Evolutionary conservation across 2,113 vertebrate genomes (phyloP), one percentile per base, ranked within the genome.

Genomic region (Otis tarda): DNA sequence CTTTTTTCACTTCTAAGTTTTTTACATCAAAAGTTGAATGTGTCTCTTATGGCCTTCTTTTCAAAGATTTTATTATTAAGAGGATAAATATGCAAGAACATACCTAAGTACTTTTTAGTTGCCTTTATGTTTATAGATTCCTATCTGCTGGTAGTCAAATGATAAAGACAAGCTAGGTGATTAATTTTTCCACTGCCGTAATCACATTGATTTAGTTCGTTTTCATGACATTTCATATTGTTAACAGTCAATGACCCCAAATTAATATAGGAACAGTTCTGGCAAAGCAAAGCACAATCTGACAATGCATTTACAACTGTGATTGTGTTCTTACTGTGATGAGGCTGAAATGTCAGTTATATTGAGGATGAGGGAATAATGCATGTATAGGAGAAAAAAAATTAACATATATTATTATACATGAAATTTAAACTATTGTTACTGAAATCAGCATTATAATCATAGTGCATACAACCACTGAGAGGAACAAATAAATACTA

Each of bases 161-260:
- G 64, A 90, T 88, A 91, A 97, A 96, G 92, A 96, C 93, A 96
- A 96, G 93, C 68, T 59, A 74, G 68, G 88, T 97, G 92, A 96
- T 96, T 95, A 96, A 97, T 96, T 93, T 96, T 96, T 96, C 94
- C 93, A 78, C 90, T 83, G 90, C 63, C 85, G 85, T 94, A 96
- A 94, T 95, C 90, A 94, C 93, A 96, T 97, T 83, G 95, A 97
- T 94, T 96, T 95, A 93, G 71, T 86, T 88, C 79, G 95, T 93
- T 93, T 96, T 94, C 88, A 96, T 96, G 94, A 91, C 94, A 93
- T 94, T 96, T 95, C 90, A 89, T 96, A 96, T 90, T 90, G 84
- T 94, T 96, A 97, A 83, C 75, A 95, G 88, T 94, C 90, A 93
- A 74, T 83, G 90, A 96, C 88, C 92, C 64, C 88, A 94, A 90